Conservation (phyloP, 2,888 invertebrate genomes). For the Pandemis cinnamomeana region DNA sequence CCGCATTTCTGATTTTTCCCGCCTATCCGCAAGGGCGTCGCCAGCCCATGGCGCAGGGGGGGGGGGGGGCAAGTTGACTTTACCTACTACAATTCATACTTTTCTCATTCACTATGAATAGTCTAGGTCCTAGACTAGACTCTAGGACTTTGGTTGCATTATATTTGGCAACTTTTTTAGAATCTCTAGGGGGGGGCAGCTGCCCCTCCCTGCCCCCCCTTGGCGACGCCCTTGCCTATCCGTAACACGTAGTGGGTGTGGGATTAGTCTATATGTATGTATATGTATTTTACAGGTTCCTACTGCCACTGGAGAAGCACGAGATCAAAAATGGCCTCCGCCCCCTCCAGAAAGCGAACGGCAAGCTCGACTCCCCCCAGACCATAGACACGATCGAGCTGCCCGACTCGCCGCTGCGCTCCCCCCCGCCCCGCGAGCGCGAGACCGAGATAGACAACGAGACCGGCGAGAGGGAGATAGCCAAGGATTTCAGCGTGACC, state of each 20-base stretch:
- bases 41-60: no score
- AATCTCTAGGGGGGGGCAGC: no score
- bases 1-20: no score
- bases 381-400: constrained; percentile 74
- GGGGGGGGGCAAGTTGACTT: no score
- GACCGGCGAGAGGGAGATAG: background rate
- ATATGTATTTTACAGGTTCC: constrained; percentile 74
- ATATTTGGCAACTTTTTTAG: no score
- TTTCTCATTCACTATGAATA: background rate
- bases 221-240: no score
- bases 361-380: constrained; percentile 54
- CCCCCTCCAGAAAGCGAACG: constrained; percentile 68
- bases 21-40: no score
- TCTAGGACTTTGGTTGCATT: no score
- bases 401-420: constrained; percentile 70
- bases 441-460: constrained; percentile 47
- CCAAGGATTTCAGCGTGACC: constrained; percentile 58
- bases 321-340: constrained; percentile 73
- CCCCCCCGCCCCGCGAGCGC: constrained; percentile 51
- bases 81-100: background rate
- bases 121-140: no score
- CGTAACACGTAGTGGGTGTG: no score
- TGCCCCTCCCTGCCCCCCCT: no score
- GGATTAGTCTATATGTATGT: background rate
- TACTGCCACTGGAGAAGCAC: constrained; percentile 88